These are phyloP conservation scores for Campoletis raptor DNA, from an alignment of 2,888 invertebrate species.

Conservation along the genomic window DNA sequence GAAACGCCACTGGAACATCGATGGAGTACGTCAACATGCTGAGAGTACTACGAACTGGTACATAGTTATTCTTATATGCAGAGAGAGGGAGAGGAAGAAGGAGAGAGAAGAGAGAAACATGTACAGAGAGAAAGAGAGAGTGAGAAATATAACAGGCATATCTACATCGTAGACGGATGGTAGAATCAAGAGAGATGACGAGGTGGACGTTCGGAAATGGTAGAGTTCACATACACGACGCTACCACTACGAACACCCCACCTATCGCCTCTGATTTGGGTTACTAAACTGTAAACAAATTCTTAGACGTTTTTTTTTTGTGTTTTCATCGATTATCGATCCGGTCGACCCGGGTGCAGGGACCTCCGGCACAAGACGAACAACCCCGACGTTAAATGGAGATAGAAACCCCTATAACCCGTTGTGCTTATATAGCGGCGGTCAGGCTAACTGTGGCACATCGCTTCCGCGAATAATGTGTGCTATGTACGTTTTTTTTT, in stretches of 20 bases:
- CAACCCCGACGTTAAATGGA: constrained; percentile 46
- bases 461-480: constrained; percentile 75
- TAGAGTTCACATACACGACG: constrained; percentile 9
- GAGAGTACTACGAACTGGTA: constrained; percentile 33
- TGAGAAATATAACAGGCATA: constrained; percentile 4
- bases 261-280: constrained; percentile 79
- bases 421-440: constrained; percentile 17
- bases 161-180: constrained; percentile 42
- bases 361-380: constrained; percentile 77
- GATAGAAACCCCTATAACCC: constrained; percentile 20
- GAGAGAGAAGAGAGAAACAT: background rate
- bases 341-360: constrained; percentile 76
- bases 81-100: too few relatives aligned
- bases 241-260: constrained; percentile 23
- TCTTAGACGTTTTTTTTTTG: constrained; percentile 74
- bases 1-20: constrained; percentile 46
- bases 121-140: constrained; percentile 30
- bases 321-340: constrained; percentile 82
- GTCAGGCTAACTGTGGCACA: constrained; percentile 61
- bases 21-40: constrained; percentile 32
- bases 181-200: constrained; percentile 41
- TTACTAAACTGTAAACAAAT: constrained; percentile 84
- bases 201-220: constrained; percentile 51
- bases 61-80: constrained; percentile 34
- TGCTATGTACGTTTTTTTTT: constrained; percentile 1